These are phyloP conservation scores for Argyra leucocephala DNA, from an alignment of 2,888 invertebrate species.

Conservation along the genomic window DNA sequence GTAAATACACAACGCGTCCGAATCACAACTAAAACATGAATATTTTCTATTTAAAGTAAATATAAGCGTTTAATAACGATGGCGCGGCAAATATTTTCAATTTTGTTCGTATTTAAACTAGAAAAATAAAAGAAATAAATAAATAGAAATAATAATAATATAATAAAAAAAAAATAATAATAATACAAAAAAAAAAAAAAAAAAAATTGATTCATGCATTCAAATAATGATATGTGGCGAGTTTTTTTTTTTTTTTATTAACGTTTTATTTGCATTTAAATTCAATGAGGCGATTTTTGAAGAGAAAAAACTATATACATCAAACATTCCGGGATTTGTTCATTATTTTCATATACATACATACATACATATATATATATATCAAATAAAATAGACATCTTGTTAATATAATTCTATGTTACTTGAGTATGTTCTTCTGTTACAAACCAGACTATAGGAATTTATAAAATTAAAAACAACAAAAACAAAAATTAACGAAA, in stretches of 20 bases:
- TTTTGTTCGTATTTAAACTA: too few species aligned
- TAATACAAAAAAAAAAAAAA: neutral
- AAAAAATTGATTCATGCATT: neutral
- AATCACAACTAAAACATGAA: neutral
- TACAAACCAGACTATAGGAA: neutral
- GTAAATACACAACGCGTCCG: neutral
- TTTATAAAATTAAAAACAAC: neutral
- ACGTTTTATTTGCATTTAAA: neutral
- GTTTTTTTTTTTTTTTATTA: neutral
- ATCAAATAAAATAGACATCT: neutral
- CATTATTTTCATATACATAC: neutral
- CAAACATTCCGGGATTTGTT: neutral
- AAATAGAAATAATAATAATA: neutral
- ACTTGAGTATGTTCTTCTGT: too few species aligned
- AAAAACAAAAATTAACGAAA: too few species aligned
- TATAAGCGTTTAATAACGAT: neutral
- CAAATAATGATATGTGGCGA: slow-evolving; percentile 6
- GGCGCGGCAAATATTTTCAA: neutral
- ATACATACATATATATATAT: neutral
- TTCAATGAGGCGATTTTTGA: neutral
- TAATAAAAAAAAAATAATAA: neutral
- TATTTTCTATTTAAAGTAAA: neutral
- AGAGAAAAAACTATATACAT: neutral
- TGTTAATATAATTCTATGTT: too few species aligned
- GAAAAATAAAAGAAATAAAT: neutral